Evolutionary conservation across 30 jellyfish, hydroid and myxozoan species (phyloP).

Genomic region (Cassiopea xamachana): DNA sequence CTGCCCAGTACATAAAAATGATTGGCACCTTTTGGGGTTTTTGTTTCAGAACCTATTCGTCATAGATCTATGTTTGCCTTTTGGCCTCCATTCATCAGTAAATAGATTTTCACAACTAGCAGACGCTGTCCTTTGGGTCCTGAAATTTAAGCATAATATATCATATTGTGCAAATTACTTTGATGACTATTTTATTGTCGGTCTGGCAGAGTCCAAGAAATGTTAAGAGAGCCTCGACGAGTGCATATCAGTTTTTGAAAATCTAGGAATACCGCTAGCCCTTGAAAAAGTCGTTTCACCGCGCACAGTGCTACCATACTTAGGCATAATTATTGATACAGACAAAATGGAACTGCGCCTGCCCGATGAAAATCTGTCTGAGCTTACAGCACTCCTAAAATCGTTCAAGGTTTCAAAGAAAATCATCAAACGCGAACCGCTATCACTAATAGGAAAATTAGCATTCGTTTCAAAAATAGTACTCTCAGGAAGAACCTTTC

Average conservation of each 20-base stretch:
- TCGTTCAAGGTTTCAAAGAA: background rate
- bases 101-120: background rate
- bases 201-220: background rate
- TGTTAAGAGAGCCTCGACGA: background rate
- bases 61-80: conserved; percentile 39
- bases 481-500: conserved; percentile 7
- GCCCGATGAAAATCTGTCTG: conserved; percentile 1
- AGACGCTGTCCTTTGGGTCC: conserved; percentile 7
- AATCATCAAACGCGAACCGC: conserved; percentile 9
- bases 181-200: conserved; percentile 36
- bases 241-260: background rate
- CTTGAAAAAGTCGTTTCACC: conserved; percentile 10
- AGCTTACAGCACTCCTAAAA: background rate
- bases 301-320: background rate
- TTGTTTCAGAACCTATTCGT: conserved; percentile 5
- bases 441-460: conserved; percentile 30
- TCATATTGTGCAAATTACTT: conserved; percentile 11
- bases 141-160: background rate
- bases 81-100: conserved; percentile 25
- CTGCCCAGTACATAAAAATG: conserved; percentile 55
- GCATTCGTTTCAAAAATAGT: conserved; percentile 22
- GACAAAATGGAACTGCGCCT: background rate
- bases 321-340: conserved; percentile 21
- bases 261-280: conserved; percentile 17
- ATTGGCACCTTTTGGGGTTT: conserved; percentile 54